Evolutionary conservation across 2,888 invertebrate genomes (phyloP).

Genomic region (Zhuqinia jingwanae): DNA sequence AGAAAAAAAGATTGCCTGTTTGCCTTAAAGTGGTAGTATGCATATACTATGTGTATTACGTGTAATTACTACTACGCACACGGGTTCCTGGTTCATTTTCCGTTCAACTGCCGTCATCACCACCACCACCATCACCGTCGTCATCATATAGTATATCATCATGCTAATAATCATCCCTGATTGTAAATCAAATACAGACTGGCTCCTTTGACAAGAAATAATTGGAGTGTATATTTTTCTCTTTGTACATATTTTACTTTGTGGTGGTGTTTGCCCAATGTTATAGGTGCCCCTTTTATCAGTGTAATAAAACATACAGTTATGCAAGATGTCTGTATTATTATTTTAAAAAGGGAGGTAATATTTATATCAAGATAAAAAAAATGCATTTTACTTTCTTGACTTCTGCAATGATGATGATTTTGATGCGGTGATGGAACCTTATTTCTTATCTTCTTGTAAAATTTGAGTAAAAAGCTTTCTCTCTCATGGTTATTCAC

Average conservation of each 20-base stretch:
- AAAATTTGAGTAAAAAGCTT: neutral
- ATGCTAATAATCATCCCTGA: slow-evolving; percentile 27
- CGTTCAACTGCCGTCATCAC: slow-evolving; percentile 7
- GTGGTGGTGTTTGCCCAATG: neutral
- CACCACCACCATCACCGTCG: neutral
- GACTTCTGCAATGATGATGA: no score
- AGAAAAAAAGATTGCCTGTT: neutral
- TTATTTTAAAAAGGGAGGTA: no score
- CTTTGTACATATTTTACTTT: neutral
- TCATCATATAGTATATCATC: slow-evolving; percentile 18
- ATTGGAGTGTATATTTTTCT: slow-evolving; percentile 8
- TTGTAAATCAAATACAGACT: slow-evolving; percentile 68
- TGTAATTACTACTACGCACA: slow-evolving; percentile 31
- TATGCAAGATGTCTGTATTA: no score
- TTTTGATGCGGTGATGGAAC: no score
- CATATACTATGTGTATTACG: neutral
- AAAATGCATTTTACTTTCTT: no score
- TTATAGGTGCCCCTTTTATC: no score
- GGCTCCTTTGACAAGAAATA: slow-evolving; percentile 56
- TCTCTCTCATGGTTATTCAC: neutral
- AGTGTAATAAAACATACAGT: no score
- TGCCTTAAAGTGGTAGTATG: neutral
- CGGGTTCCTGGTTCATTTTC: neutral
- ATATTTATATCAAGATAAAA: no score
- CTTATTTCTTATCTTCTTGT: slow-evolving; percentile 5